Conservation (phyloP, 2,888 invertebrate species). For the Petrolisthes manimaculis region DNA sequence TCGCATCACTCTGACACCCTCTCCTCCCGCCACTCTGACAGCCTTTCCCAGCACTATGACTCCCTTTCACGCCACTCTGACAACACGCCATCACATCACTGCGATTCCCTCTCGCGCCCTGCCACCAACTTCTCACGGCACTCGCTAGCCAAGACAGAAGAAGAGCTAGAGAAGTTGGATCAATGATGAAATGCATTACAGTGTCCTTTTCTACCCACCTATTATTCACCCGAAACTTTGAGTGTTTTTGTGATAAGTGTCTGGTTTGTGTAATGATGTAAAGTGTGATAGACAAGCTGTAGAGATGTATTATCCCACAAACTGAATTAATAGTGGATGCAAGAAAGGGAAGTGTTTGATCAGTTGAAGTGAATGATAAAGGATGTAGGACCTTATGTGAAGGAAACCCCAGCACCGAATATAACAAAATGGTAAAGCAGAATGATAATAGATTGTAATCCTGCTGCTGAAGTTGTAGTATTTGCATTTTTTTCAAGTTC, state of each 20-base stretch:
- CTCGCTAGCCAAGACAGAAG: conserved; percentile 46
- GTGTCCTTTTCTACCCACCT: not conserved
- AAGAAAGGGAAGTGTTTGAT: not conserved
- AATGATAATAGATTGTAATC: too few species aligned
- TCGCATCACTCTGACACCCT: conserved; percentile 24
- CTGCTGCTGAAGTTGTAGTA: too few species aligned
- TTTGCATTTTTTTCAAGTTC: conserved; percentile 5
- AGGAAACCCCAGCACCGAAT: too few species aligned
- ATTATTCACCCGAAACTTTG: conserved; percentile 9
- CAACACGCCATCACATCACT: conserved; percentile 1
- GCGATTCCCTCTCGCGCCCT: not conserved
- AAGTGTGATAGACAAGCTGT: not conserved
- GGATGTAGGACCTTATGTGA: too few species aligned
- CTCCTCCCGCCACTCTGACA: not conserved
- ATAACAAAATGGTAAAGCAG: too few species aligned
- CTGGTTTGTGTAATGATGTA: not conserved
- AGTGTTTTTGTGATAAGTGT: conserved; percentile 16
- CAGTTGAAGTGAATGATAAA: not conserved
- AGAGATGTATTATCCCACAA: not conserved
- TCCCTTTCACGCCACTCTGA: conserved; percentile 32
- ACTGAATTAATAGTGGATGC: not conserved
- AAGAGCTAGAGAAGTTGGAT: conserved; percentile 48
- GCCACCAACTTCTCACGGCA: conserved; percentile 32
- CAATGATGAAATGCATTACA: conserved; percentile 31
- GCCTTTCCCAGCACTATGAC: conserved; percentile 21